A percentile compares a stretch with the other conserved stretches of the same genome.
Conservation (phyloP, 2,888 invertebrate species). For the Pristionchus fissidentatus region DNA sequence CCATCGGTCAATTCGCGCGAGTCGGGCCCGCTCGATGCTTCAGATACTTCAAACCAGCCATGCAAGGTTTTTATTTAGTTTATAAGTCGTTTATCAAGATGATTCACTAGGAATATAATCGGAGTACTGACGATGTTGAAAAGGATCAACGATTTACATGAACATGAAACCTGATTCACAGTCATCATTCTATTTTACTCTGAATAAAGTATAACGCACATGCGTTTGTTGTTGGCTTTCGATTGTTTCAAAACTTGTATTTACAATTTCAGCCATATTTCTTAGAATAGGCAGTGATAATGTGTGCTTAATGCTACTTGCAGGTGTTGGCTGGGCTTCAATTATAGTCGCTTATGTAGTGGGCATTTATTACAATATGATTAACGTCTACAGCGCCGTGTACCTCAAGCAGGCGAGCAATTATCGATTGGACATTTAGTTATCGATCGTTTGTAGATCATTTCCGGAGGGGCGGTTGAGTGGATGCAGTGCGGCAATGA, state of each 20-base stretch:
- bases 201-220: too few relatives aligned
- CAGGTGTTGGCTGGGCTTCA: conserved; percentile 92
- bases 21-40: conserved; percentile 60
- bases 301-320: conserved; percentile 59
- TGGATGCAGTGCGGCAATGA: conserved; percentile 43
- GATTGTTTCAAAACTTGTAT: too few relatives aligned
- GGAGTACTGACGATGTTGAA: too few relatives aligned
- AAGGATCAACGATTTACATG: background rate
- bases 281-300: background rate
- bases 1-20: conserved; percentile 73
- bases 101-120: background rate
- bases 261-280: too few relatives aligned
- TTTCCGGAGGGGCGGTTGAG: background rate
- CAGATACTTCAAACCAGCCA: conserved; percentile 59
- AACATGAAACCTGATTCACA: background rate
- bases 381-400: conserved; percentile 92
- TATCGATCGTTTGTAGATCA: conserved; percentile 7
- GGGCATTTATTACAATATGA: conserved; percentile 95
- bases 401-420: conserved; percentile 80
- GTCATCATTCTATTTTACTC: too few relatives aligned
- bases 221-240: too few relatives aligned
- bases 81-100: background rate
- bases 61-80: conserved; percentile 55
- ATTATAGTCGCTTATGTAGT: conserved; percentile 93
- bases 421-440: background rate